Conservation (phyloP, 1,140 invertebrate species). For the Aphidius ervi region DNA sequence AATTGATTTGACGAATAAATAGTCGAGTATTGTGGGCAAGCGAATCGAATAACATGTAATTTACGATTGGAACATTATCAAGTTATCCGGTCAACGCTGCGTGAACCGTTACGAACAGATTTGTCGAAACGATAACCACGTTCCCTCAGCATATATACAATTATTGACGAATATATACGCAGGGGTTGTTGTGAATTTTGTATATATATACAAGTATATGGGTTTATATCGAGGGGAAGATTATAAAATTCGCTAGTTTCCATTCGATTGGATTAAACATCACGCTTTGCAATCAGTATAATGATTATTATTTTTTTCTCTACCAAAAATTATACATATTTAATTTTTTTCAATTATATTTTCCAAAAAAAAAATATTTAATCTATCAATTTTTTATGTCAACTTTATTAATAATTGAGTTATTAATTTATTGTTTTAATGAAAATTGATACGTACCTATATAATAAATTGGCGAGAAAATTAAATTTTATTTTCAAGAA, state of each 20-base stretch:
- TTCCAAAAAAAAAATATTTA: too few species aligned
- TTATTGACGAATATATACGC: too few species aligned
- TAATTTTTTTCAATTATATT: too few species aligned
- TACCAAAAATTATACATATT: constrained; percentile 13
- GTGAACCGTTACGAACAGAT: constrained; percentile 28
- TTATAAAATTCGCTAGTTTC: constrained; percentile 27
- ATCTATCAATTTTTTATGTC: too few species aligned
- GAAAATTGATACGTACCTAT: not conserved
- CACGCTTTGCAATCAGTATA: not conserved
- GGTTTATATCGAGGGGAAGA: constrained; percentile 1
- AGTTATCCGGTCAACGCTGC: constrained; percentile 28
- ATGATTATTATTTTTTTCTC: constrained; percentile 1
- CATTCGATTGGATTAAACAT: constrained; percentile 26
- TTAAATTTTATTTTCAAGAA: too few species aligned
- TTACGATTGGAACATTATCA: constrained; percentile 30
- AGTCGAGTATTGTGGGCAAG: constrained; percentile 20
- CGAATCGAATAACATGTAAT: constrained; percentile 28
- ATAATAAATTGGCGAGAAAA: too few species aligned
- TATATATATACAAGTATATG: too few species aligned
- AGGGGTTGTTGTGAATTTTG: too few species aligned
- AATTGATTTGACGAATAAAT: constrained; percentile 24
- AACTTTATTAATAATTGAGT: too few species aligned
- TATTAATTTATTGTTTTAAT: not conserved
- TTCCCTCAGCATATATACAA: not conserved
- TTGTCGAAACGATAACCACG: constrained; percentile 25